Conservation (phyloP, 2,797 vertebrate species). For the Glossophaga mutica region DNA sequence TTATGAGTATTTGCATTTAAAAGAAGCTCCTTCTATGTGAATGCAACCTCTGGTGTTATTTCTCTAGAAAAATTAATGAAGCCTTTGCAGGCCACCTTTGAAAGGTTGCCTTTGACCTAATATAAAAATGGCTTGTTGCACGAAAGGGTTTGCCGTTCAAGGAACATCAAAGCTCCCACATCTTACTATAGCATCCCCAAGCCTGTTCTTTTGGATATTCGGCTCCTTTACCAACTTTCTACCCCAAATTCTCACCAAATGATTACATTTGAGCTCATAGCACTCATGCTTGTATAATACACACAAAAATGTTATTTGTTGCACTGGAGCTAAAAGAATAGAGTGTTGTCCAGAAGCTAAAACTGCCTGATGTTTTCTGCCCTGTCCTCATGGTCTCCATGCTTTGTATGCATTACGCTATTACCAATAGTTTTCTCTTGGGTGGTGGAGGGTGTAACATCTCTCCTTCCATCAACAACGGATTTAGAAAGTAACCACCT, state of each 20-base stretch:
- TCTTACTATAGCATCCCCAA: neutral
- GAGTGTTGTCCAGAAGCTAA: neutral
- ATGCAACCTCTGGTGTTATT: slow-evolving; percentile 27
- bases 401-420: neutral
- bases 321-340: neutral
- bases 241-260: neutral
- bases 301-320: neutral
- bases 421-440: neutral
- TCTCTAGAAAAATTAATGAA: slow-evolving; percentile 55
- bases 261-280: neutral
- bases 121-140: neutral
- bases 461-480: neutral
- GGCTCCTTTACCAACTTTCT: neutral
- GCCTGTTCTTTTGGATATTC: neutral
- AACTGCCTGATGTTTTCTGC: neutral
- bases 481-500: neutral
- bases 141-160: neutral
- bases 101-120: slow-evolving; percentile 5
- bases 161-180: neutral
- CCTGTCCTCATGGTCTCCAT: neutral
- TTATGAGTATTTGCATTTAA: slow-evolving; percentile 53
- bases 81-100: slow-evolving; percentile 44
- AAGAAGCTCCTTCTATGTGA: slow-evolving; percentile 29
- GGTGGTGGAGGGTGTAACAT: neutral
- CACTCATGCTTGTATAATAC: neutral